These are phyloP conservation scores for Brachionus sp. DNA, from an alignment of 1,140 invertebrate species.

Conservation along the genomic window DNA sequence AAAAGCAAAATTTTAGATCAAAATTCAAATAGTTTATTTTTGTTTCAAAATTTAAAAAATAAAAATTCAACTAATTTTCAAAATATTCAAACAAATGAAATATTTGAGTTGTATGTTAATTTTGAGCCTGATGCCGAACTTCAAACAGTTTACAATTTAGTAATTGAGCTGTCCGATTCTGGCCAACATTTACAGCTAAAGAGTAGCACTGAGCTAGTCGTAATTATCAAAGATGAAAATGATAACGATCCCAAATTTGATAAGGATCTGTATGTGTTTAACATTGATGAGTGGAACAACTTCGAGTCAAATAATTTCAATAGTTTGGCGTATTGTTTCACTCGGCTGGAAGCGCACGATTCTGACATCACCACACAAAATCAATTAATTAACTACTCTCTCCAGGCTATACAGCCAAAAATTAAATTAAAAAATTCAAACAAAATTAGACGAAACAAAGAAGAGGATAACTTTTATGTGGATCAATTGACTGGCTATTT, in stretches of 20 bases:
- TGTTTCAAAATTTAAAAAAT: background rate
- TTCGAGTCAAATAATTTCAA: background rate
- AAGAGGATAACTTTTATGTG: background rate
- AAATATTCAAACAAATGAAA: slow-evolving; percentile 3
- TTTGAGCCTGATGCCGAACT: slow-evolving; percentile 22
- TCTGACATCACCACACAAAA: background rate
- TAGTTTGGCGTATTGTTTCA: slow-evolving; percentile 5
- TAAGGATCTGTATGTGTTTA: background rate
- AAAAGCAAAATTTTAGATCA: background rate
- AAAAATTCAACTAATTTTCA: background rate
- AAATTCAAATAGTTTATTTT: background rate
- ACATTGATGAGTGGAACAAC: slow-evolving; percentile 31
- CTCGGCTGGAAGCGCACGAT: background rate
- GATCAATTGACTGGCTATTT: background rate
- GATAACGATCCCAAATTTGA: slow-evolving; percentile 42
- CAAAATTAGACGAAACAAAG: background rate
- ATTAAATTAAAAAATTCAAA: background rate
- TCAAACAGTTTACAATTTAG: background rate
- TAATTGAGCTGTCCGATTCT: background rate
- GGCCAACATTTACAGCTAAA: background rate
- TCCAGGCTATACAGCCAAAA: background rate
- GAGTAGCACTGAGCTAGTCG: background rate
- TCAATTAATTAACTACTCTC: background rate
- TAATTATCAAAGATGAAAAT: slow-evolving; percentile 36
- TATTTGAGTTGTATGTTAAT: background rate